A percentile compares a stretch with the other conserved stretches of the same genome.
Conservation (phyloP, 2,797 vertebrate species). For the Poliocrania exsul region DNA sequence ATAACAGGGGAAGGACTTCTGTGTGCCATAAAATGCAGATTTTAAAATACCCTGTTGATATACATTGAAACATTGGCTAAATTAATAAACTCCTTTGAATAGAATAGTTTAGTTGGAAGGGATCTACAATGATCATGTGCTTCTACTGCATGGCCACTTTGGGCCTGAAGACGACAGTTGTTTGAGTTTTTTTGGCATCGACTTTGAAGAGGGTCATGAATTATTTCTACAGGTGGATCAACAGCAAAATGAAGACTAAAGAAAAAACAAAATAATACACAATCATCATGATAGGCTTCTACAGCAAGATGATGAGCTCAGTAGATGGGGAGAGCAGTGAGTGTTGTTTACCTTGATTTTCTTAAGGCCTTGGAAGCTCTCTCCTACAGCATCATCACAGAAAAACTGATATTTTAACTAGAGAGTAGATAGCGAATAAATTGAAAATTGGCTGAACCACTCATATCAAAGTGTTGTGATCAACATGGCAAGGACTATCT, state of each 20-base stretch:
- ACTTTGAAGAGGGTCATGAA: not conserved
- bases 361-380: not conserved
- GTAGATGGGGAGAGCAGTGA: not conserved
- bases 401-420: not conserved
- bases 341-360: not conserved
- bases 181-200: not conserved
- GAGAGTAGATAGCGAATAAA: not conserved
- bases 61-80: not conserved
- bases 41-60: not conserved
- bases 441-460: not conserved
- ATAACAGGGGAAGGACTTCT: not conserved
- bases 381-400: not conserved
- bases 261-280: not conserved
- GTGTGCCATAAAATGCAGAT: not conserved
- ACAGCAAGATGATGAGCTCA: not conserved
- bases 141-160: not conserved
- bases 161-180: not conserved
- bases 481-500: not conserved
- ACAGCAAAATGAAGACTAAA: not conserved
- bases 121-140: not conserved
- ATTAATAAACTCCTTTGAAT: not conserved
- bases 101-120: not conserved
- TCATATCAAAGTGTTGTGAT: not conserved
- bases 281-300: not conserved
- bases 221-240: not conserved